Evolutionary conservation across 2,797 vertebrate species (phyloP), one percentile per base, ranked within the genome.

Genomic region (Syngnathus acus): DNA sequence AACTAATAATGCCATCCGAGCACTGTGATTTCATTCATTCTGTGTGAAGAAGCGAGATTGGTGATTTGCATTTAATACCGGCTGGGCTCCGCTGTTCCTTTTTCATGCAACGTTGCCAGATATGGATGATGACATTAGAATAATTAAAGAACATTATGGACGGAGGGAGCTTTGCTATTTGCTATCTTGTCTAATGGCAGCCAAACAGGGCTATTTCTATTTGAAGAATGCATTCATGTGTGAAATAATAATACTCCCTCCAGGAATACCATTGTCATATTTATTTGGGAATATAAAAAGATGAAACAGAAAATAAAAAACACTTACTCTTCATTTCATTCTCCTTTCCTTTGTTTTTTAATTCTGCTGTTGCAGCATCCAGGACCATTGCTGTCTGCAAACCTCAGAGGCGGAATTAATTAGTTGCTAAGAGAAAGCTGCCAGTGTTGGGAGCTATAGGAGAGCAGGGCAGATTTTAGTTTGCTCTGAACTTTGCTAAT

Each of bases 401-500:
- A 87, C 87, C 90, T 91, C 88, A 89, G 88, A 90, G 89, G 89
- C 86, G 77, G 90, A 88, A 89, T 93, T 94, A 91, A 92, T 93
- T 91, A 92, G 91, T 89, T 90, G 89, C 91, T 90, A 89, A 90
- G 87, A 92, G 87, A 90, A 91, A 87, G 86, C 88, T 89, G 87
- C 89, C 86, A 86, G 85, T 84, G 85, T 84, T 77, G 77, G 82
- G 87, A 82, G 85, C 78, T 82, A 74, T 38, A 62, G 81, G 84
- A 81, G 87, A 88, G 79, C 50, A 70, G 82, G 80, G 77, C 83
- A 79, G 82, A 89, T 89, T 92, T 88, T 88, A 87, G 88, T 90
- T 88, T 86, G 88, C 86, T 89, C 84, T 87, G 86, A 92, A 91
- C 90, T 91, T 92, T 89, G 88, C 91, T 93, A 92, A 92, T 92